These are phyloP conservation scores for Meganola albula DNA, from an alignment of 2,888 invertebrate species.

Conservation along the genomic window DNA sequence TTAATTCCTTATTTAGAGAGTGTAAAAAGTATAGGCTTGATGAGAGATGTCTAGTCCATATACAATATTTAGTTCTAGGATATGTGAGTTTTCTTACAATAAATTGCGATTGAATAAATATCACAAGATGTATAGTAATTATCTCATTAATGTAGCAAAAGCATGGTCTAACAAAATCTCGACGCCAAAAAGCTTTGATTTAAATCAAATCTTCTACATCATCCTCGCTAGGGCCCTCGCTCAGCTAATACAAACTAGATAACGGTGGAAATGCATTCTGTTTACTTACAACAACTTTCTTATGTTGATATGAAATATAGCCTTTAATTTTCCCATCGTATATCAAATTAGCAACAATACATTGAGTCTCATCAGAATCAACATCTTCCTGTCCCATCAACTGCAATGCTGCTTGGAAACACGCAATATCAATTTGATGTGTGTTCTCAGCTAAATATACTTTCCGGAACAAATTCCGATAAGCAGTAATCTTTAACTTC, in stretches of 20 bases:
- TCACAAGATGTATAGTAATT: no score
- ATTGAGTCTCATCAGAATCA: constrained; percentile 95
- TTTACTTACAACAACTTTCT: constrained; percentile 98
- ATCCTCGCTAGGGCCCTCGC: constrained; percentile 19
- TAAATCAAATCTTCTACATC: constrained; percentile 16
- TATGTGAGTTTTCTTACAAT: no score
- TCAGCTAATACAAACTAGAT: constrained; percentile 74
- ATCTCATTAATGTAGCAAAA: no score
- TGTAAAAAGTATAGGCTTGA: no score
- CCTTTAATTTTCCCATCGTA: constrained; percentile 98
- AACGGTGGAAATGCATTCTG: constrained; percentile 95
- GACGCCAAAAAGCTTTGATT: no score
- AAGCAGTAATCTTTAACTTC: constrained; percentile 95
- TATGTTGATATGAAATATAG: constrained; percentile 97
- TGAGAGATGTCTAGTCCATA: no score
- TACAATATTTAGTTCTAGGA: no score
- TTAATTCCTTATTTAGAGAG: no score
- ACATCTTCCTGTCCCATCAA: constrained; percentile 90
- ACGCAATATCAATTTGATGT: constrained; percentile 92
- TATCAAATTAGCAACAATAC: constrained; percentile 97
- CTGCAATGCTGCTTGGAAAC: constrained; percentile 89
- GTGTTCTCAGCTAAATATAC: constrained; percentile 86
- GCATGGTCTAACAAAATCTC: no score
- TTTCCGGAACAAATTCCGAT: constrained; percentile 96
- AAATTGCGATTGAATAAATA: no score